Evolutionary conservation across 2,888 invertebrate genomes (phyloP).

Genomic region (Gortyna flavago): DNA sequence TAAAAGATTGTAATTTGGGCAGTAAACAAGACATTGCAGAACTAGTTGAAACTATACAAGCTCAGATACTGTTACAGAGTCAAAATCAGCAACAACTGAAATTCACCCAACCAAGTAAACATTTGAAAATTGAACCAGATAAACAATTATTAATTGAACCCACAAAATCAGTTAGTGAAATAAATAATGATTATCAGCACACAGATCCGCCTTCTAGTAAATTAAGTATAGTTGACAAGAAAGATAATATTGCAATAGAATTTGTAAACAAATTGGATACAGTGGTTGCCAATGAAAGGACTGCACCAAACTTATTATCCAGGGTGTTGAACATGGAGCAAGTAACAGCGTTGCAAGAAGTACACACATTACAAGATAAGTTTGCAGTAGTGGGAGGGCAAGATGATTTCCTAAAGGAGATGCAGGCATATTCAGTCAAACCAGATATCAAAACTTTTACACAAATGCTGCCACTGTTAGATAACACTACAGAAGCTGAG

Average conservation of each 20-base stretch:
- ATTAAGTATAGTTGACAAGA: slow-evolving; percentile 39
- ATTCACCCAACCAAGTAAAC: slow-evolving; percentile 21
- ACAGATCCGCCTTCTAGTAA: slow-evolving; percentile 20
- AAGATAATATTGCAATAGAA: slow-evolving; percentile 65
- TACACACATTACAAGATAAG: slow-evolving; percentile 91
- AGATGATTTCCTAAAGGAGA: slow-evolving; percentile 93
- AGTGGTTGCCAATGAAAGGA: slow-evolving; percentile 65
- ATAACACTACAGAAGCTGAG: slow-evolving; percentile 92
- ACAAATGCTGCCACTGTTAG: slow-evolving; percentile 93
- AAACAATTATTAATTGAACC: slow-evolving; percentile 43
- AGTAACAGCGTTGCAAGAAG: slow-evolving; percentile 90
- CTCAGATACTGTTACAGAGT: slow-evolving; percentile 69
- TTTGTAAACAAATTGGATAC: slow-evolving; percentile 65
- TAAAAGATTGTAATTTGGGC: slow-evolving; percentile 95
- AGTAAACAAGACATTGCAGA: slow-evolving; percentile 90
- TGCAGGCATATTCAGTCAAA: slow-evolving; percentile 91
- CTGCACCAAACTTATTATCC: slow-evolving; percentile 92
- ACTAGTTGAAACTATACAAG: slow-evolving; percentile 80
- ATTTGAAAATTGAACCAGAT: slow-evolving; percentile 30
- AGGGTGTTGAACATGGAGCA: slow-evolving; percentile 90
- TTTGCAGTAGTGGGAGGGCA: slow-evolving; percentile 95
- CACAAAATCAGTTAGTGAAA: slow-evolving; percentile 3
- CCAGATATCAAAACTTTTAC: slow-evolving; percentile 95
- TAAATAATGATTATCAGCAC: not conserved
- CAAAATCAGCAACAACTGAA: slow-evolving; percentile 32